Evolutionary conservation across 2,113 vertebrate species (phyloP), one percentile per base, ranked within the genome.

Genomic region (Seriola rivoliana): DNA sequence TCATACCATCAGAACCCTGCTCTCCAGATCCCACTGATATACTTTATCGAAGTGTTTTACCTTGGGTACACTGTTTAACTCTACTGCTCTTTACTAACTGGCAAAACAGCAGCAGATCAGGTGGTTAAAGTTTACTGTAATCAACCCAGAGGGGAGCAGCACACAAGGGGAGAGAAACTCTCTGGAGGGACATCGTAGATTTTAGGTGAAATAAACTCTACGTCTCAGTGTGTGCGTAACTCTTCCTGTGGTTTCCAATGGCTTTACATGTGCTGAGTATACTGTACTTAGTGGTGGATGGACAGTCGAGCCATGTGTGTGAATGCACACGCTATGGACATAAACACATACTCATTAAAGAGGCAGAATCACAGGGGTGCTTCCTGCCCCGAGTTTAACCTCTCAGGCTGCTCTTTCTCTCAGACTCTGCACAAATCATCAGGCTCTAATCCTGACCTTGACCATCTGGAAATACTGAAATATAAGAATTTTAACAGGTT

Each of bases 1-100:
- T 71, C 65, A 82, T 92, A 94, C 93, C 93, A 91, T 90, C 83
- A 92, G 86, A 80, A 81, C 93, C 93, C 92, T 93, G 93, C 89
- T 93, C 93, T 85, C 93, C 93, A 93, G 92, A 86, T 86, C 71
- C 62, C 42, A 46, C 38, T 42, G 13, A 57, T 3, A 1, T 3
- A n/a, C 71, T 59, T 4, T 13, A 29, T 32, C 29, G 4, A 25
- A 4, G 32, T 38, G 82, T 67, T 76, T 68, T 55, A n/a, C 44
- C 76, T 23, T 19, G 10, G 17, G 6, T 19, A 0, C 19, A 62
- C 55, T 2, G 19, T 57, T 42, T 67, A 32, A 1, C 65, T 62
- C 46, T 4, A 6, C 69, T 34, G 16, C 60, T 75, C 38, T 44
- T 63, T 19, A n/a, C n/a, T 1, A 1, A 4, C 5, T 5, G 11